Percentiles rank a stretch among this genome's conserved stretches.
Evolutionary conservation across 2,797 vertebrate genomes (phyloP).

Genomic region (Crax fasciolata): DNA sequence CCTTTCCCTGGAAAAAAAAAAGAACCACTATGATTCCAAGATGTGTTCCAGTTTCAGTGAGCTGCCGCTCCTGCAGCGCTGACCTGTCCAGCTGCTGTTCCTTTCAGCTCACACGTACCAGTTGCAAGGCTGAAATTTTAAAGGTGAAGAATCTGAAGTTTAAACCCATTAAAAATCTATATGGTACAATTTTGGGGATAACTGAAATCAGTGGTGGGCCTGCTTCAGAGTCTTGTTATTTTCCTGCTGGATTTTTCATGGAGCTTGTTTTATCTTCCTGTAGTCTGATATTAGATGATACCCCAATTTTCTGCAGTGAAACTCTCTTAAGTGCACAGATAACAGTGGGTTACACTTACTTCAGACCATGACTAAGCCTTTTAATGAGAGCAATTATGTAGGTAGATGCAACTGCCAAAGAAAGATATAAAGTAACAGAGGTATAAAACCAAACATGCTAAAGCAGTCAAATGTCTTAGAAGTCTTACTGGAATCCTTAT

Average conservation of each 20-base stretch:
- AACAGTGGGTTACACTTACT: not conserved
- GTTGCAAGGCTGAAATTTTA: not conserved
- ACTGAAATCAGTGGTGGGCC: not conserved
- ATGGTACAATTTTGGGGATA: not conserved
- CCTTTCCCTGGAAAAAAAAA: constrained; percentile 54
- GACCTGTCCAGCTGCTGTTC: constrained; percentile 37
- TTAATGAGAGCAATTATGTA: not conserved
- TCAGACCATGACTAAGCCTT: not conserved
- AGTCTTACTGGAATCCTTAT: not conserved
- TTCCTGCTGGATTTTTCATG: not conserved
- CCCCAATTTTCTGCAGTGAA: not conserved
- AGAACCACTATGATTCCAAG: not conserved
- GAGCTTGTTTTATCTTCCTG: not conserved
- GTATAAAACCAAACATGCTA: not conserved
- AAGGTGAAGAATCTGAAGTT: not conserved
- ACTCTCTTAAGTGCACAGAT: not conserved
- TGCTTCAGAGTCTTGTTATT: not conserved
- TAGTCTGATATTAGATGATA: not conserved
- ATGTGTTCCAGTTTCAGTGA: constrained; percentile 53
- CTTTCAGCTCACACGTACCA: not conserved
- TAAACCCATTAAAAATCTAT: not conserved
- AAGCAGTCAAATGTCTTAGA: not conserved
- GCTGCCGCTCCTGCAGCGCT: not conserved
- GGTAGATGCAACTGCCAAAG: not conserved
- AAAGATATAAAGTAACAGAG: not conserved